A percentile compares a stretch with the other conserved stretches of the same genome.
phyloP scores from a whole-genome alignment of 2,888 invertebrate species.

The Rhagonycha fulva region DNA sequence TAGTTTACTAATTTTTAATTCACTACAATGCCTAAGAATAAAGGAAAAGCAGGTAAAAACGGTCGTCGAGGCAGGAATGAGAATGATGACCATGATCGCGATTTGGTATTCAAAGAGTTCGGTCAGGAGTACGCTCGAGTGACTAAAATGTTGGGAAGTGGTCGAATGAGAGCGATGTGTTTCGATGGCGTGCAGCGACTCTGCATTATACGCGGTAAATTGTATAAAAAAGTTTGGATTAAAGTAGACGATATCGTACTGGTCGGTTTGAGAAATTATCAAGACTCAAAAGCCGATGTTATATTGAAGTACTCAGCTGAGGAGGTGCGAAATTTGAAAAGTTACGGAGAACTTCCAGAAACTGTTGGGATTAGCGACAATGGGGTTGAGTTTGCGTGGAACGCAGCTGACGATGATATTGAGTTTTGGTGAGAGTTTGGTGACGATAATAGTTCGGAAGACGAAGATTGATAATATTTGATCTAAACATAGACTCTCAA shows the following conservation, averaged over 20 bases:
- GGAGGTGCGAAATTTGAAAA: conserved; percentile 97
- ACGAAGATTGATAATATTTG: no score
- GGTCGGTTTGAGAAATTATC: conserved; percentile 96
- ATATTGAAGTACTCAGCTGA: conserved; percentile 99
- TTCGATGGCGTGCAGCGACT: conserved; percentile 98
- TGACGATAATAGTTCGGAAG: conserved; percentile 90
- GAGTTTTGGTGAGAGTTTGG: no score
- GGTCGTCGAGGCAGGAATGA: conserved; percentile 99
- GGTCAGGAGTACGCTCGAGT: conserved; percentile 99
- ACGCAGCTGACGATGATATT: conserved; percentile 95
- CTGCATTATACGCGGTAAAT: conserved; percentile 97
- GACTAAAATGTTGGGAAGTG: conserved; percentile 99
- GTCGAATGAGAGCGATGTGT: conserved; percentile 97
- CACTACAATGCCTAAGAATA: no score
- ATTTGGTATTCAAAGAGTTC: conserved; percentile 99
- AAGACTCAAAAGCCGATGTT: conserved; percentile 97
- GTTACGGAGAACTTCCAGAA: conserved; percentile 98
- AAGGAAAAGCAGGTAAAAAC: conserved; percentile 99
- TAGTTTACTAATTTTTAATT: no score
- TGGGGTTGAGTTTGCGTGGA: conserved; percentile 91
- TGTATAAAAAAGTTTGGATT: conserved; percentile 96
- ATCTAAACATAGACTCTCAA: no score
- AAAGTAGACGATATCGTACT: conserved; percentile 98
- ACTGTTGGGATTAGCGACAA: conserved; percentile 97
- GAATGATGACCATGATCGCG: conserved; percentile 99